phyloP scores from a whole-genome alignment of 2,113 vertebrate species.

The Grammomys surdaster region DNA sequence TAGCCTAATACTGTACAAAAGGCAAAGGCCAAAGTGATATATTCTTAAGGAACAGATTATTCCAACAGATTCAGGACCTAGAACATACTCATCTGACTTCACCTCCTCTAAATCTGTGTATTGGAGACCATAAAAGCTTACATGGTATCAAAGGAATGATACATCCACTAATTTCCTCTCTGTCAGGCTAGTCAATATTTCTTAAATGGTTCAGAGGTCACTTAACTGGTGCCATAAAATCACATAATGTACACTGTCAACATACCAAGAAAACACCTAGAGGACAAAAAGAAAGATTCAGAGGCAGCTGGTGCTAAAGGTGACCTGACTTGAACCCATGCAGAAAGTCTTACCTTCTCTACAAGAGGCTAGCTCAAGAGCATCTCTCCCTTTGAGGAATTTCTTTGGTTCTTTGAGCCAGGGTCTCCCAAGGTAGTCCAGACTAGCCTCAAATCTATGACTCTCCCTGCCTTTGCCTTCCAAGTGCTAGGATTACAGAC shows the following conservation, averaged over 20 bases:
- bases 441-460: neutral
- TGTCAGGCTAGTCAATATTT: slow-evolving; percentile 24
- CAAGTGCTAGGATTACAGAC: neutral
- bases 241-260: slow-evolving; percentile 37
- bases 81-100: slow-evolving; percentile 12
- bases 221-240: neutral
- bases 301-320: neutral
- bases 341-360: neutral
- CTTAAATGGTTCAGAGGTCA: slow-evolving; percentile 16
- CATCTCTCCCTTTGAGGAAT: neutral
- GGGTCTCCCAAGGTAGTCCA: neutral
- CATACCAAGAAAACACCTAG: neutral
- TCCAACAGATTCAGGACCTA: neutral
- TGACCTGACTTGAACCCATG: neutral
- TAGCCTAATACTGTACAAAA: slow-evolving; percentile 21
- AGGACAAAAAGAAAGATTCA: neutral
- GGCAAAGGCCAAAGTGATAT: neutral
- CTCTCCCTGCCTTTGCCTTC: neutral
- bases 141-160: slow-evolving; percentile 23
- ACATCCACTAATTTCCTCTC: slow-evolving; percentile 23
- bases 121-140: neutral
- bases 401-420: neutral
- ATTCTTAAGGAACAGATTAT: slow-evolving; percentile 34
- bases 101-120: slow-evolving; percentile 19
- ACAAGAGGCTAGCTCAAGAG: neutral